Evolutionary conservation across 1,140 invertebrate genomes (phyloP), one percentile per base, ranked within the genome.

Genomic region (Brachionus asplanchnoidis): DNA sequence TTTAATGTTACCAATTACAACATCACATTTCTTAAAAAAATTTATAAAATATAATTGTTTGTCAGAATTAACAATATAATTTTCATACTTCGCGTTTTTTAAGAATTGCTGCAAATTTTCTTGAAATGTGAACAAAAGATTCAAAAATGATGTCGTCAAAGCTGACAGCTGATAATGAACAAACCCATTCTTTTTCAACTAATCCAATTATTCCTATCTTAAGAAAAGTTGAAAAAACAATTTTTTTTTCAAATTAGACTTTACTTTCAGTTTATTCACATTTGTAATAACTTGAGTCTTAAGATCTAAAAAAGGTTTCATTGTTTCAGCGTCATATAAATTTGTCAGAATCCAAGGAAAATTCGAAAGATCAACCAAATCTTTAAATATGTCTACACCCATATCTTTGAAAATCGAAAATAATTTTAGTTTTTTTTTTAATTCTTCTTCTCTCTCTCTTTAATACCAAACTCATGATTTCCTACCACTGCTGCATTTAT

Each of bases 321-420:
- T 92, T 0, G 94, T 96, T 88, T 95, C 93, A 87, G 95, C 94
- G 89, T 96, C 95, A 60, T 94, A 92, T 3, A 96, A 94, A 90
- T 97, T 97, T 2, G 94, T 95, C 92, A 96, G 94, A 1, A 97
- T 90, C 95, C 95, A 97, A 1, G 95, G 94, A 89, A 95, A 96
- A 17, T 92, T 92, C 42, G 94, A 94, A 86, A 94, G 91, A 2
- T 92, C 91, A 14, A 93, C 92, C 89, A 93, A 92, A 53, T 94
- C 92, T 2, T 93, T 92, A 1, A 96, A 90, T 26, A 94, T 92
- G 87, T 96, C 95, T 75, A 97, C 90, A 12, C 95, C 95, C 90
- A 95, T 95, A 92, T 97, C 95, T 96, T 26, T 28, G 5, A 56
- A n/a, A 26, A 80, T 20, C 4, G 11, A 20, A 42, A 42, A 20